Evolutionary conservation across 2,797 vertebrate species (phyloP).

Genomic region (Pelochelys cantorii): DNA sequence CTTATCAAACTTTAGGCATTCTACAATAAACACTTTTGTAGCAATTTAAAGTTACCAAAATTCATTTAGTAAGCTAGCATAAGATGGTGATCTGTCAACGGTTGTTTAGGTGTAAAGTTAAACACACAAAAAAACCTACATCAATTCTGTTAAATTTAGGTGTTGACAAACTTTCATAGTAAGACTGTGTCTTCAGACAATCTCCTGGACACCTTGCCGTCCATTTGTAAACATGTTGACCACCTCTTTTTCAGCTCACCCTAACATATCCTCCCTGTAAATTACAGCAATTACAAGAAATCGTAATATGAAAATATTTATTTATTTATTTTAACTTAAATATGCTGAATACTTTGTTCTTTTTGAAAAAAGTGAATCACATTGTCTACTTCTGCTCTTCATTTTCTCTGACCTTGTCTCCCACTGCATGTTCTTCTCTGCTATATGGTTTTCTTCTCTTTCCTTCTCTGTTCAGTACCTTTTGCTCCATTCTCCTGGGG

Average conservation of each 20-base stretch:
- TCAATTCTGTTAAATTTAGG: not conserved
- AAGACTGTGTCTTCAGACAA: not conserved
- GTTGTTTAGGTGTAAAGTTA: not conserved
- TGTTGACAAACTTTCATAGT: not conserved
- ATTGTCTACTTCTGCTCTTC: not conserved
- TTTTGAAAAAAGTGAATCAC: not conserved
- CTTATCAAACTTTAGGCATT: not conserved
- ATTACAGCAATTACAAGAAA: not conserved
- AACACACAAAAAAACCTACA: not conserved
- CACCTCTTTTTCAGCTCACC: not conserved
- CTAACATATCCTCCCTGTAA: not conserved
- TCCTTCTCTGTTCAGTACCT: not conserved
- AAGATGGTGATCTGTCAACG: not conserved
- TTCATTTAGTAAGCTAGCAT: not conserved
- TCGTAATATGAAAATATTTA: not conserved
- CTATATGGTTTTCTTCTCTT: accelerated
- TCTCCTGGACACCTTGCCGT: not conserved
- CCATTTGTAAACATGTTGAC: not conserved
- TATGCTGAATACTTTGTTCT: not conserved
- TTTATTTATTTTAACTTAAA: not conserved
- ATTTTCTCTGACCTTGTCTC: not conserved
- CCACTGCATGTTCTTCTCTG: accelerated
- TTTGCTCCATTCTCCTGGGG: not conserved
- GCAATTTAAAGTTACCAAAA: not conserved
- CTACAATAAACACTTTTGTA: not conserved